Evolutionary conservation across 2,113 vertebrate genomes (phyloP).

Genomic region (Morphnarchus princeps): DNA sequence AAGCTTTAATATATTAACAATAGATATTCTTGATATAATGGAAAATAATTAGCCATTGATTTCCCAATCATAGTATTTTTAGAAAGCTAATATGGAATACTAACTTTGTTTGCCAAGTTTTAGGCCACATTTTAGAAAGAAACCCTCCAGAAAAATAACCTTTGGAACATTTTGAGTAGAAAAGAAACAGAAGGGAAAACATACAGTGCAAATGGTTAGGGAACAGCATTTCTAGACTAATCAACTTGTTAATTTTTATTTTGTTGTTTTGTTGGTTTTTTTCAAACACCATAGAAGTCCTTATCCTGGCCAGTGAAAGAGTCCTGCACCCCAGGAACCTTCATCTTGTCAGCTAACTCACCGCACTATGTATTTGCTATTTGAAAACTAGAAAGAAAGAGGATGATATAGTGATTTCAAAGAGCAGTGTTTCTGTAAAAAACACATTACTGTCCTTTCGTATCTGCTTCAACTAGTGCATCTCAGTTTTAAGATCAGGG

Average conservation of each 20-base stretch:
- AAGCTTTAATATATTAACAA: background rate
- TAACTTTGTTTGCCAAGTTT: background rate
- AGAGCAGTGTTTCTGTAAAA: background rate
- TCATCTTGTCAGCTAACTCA: background rate
- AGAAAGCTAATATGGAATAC: background rate
- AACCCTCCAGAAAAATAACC: background rate
- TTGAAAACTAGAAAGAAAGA: background rate
- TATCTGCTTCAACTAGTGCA: background rate
- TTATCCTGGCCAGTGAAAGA: background rate
- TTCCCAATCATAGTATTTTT: background rate
- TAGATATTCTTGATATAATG: background rate
- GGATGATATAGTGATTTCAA: background rate
- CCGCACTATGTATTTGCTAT: background rate
- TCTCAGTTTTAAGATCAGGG: background rate
- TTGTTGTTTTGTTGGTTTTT: background rate
- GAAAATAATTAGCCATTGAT: background rate
- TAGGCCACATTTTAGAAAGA: background rate
- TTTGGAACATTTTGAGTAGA: background rate
- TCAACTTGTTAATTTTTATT: background rate
- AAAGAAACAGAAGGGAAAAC: background rate
- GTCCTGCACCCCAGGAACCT: background rate
- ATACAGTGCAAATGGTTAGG: background rate
- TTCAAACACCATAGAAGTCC: background rate
- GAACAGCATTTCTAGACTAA: background rate
- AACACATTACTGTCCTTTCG: background rate